A percentile compares a stretch with the other conserved stretches of the same genome.
phyloP scores from a whole-genome alignment of 2,113 vertebrate genomes.

The rabbit (Oryctolagus cuniculus) region mOryCun1.1 NC_091443.1:71632501-71633000 shows the following conservation, averaged over 20 bases:
- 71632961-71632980: not conserved
- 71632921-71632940: not conserved
- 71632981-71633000: not conserved
- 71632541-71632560: too few species aligned
- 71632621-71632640: too few species aligned
- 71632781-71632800: not conserved
- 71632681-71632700: too few species aligned
- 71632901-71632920: not conserved
- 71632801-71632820: not conserved
- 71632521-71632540: too few species aligned
- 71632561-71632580: too few species aligned
- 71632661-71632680: too few species aligned
- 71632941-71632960: not conserved
- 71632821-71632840: not conserved
- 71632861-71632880: not conserved
- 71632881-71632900: not conserved
- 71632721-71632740: conserved; percentile 54
- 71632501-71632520: too few species aligned
- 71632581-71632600: too few species aligned
- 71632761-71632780: conserved; percentile 12
- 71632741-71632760: not conserved
- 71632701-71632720: conserved; percentile 1
- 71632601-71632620: too few species aligned
- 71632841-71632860: not conserved
- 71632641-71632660: too few species aligned